Evolutionary conservation across 1,140 invertebrate genomes (phyloP).

Genomic region (Rhyzopertha dominica): DNA sequence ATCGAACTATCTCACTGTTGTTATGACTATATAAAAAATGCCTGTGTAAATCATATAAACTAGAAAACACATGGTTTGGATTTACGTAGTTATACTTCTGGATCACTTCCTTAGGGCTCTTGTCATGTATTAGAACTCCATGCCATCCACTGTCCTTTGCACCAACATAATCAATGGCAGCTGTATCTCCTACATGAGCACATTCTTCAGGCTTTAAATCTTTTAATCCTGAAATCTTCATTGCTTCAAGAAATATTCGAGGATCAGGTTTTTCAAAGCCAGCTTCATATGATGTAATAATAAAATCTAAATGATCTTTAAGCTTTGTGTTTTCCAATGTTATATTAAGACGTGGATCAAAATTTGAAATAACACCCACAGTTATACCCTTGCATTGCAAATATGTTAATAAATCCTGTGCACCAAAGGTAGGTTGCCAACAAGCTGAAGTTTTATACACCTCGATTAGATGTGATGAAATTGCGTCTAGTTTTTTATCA

Average conservation of each 20-base stretch:
- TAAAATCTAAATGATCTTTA: constrained; percentile 69
- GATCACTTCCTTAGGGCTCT: constrained; percentile 20
- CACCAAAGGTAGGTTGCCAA: constrained; percentile 66
- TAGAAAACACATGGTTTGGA: constrained; percentile 28
- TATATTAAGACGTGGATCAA: constrained; percentile 70
- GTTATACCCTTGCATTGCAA: constrained; percentile 48
- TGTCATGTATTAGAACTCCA: constrained; percentile 55
- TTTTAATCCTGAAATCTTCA: constrained; percentile 47
- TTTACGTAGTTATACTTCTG: constrained; percentile 33
- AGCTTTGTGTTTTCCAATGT: constrained; percentile 63
- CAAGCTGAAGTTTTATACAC: constrained; percentile 62
- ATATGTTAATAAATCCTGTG: constrained; percentile 57
- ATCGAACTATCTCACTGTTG: too few species aligned
- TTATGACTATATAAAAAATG: too few species aligned
- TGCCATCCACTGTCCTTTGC: constrained; percentile 71
- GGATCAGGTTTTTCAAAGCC: constrained; percentile 70
- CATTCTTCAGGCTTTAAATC: constrained; percentile 56
- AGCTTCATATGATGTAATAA: constrained; percentile 69
- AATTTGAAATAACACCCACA: constrained; percentile 83
- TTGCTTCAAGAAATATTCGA: constrained; percentile 68
- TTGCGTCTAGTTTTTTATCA: constrained; percentile 48
- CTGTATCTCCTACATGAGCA: constrained; percentile 77
- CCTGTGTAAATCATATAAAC: constrained; percentile 30
- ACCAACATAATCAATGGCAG: constrained; percentile 69
- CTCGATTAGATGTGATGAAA: constrained; percentile 59